Evolutionary conservation across 2,888 invertebrate species (phyloP).

Genomic region (Leptopilina drosophilae): DNA sequence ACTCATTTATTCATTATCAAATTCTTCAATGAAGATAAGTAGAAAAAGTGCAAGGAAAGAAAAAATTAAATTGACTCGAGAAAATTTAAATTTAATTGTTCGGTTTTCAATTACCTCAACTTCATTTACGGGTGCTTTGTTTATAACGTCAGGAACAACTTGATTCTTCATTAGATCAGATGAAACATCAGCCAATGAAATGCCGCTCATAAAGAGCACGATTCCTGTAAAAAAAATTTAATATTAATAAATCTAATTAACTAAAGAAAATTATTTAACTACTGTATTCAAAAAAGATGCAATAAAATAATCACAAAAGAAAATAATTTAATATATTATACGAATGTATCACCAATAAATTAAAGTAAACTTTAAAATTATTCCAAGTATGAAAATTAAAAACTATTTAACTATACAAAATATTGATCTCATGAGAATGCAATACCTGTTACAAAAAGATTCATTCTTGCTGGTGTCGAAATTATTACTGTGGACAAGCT

Average conservation of each 20-base stretch:
- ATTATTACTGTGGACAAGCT: background rate
- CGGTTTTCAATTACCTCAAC: slow-evolving; percentile 76
- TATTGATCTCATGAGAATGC: background rate
- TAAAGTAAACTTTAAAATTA: background rate
- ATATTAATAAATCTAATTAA: background rate
- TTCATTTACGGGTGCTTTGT: slow-evolving; percentile 66
- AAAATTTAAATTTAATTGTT: slow-evolving; percentile 68
- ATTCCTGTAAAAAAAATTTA: slow-evolving; percentile 58
- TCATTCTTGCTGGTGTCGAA: slow-evolving; percentile 29
- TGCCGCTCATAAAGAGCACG: slow-evolving; percentile 60
- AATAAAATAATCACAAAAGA: background rate
- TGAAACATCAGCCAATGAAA: slow-evolving; percentile 77
- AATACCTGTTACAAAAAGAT: slow-evolving; percentile 10
- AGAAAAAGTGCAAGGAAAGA: background rate
- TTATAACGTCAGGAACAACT: slow-evolving; percentile 79
- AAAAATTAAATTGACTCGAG: background rate
- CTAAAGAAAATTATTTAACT: too few relatives aligned
- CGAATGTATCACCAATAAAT: too few relatives aligned
- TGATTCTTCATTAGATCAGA: slow-evolving; percentile 80
- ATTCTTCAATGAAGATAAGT: background rate
- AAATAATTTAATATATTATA: background rate
- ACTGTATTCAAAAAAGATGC: too few relatives aligned
- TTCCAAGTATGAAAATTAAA: background rate
- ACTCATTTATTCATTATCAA: background rate
- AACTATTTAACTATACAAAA: background rate